Base-by-base conservation (phyloP, 2,113 vertebrate species). In the Acanthisitta chloris region DNA sequence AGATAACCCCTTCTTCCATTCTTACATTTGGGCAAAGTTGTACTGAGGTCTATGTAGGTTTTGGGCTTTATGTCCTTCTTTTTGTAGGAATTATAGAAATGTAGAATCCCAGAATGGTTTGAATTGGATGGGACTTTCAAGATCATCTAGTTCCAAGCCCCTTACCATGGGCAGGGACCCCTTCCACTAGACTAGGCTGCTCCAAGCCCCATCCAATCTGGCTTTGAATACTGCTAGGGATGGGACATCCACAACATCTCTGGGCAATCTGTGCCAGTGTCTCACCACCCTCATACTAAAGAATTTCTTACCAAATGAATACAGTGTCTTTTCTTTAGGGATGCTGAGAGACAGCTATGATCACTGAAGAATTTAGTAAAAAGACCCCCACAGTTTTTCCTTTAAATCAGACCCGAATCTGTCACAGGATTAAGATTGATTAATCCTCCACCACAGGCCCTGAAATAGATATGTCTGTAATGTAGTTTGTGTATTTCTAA, bases 121-220 rank as follows among this genome's bases (percentile, higher is more conserved):
- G 29, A 8, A 7, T 31, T 52, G 16, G 17, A 82, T 46, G 7
- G 17, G 8, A 18, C 24, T 14, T 76, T 46, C 52, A 40, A 31
- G 38, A 67, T 54, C 26, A 33, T n/a, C 17, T 34, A 2, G 6
- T 29, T 67, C 29, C 9, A 26, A 1, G n/a, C 2, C 1, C 19
- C 14, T 6, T 59, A 14, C 12, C 15, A 14, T 11, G 7, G 23
- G 10, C 9, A 66, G 33, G 19, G 45, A 25, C 28, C 45, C 0
- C 8, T 58, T 59, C 19, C 19, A 29, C 36, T 45, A 20, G 4
- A n/a, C n/a, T 29, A 67, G 52, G 5, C 2, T 54, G 14, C 24
- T 74, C 19, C 28, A 74, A 67, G 38, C 10, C 38, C 28, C 3
- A 1, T 52, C 10, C n/a, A 38, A 0, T 10, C 33, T 10, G 19